Evolutionary conservation across 23 tunicate genomes (phyloP).

Genomic region (Phallusia fumigata): DNA sequence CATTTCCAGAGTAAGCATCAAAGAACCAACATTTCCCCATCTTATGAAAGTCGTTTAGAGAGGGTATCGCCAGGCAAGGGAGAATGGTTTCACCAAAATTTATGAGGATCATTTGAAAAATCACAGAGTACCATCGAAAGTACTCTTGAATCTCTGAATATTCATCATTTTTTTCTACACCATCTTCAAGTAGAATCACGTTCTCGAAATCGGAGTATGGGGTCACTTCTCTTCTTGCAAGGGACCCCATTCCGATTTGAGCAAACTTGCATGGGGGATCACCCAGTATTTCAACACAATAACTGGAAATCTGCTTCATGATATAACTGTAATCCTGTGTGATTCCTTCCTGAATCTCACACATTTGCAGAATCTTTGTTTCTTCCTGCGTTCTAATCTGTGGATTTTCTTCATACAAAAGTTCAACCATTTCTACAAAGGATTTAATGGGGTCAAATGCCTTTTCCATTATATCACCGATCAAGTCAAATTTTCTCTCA

Average conservation of each 20-base stretch:
- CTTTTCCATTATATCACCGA: neutral
- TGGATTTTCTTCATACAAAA: neutral
- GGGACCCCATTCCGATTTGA: constrained; percentile 43
- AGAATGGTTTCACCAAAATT: constrained; percentile 39
- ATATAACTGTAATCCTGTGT: neutral
- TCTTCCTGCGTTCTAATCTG: neutral
- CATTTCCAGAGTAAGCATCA: constrained; percentile 23
- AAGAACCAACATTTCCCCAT: constrained; percentile 20
- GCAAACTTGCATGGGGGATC: constrained; percentile 40
- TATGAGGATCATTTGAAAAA: constrained; percentile 30
- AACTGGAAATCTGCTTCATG: constrained; percentile 10
- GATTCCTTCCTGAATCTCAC: constrained; percentile 7
- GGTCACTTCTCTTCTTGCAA: constrained; percentile 36
- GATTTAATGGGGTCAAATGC: constrained; percentile 4
- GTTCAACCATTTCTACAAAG: neutral
- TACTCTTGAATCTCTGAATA: constrained; percentile 9
- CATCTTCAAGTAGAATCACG: constrained; percentile 33
- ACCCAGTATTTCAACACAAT: constrained; percentile 25
- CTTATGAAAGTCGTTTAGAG: constrained; percentile 18
- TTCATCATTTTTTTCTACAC: neutral
- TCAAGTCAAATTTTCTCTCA: neutral
- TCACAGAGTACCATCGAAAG: constrained; percentile 40
- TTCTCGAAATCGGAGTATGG: constrained; percentile 52
- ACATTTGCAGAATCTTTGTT: neutral
- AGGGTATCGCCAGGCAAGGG: constrained; percentile 20